Evolutionary conservation across 2,113 vertebrate species (phyloP).

Genomic region (Tragelaphus strepsiceros): DNA sequence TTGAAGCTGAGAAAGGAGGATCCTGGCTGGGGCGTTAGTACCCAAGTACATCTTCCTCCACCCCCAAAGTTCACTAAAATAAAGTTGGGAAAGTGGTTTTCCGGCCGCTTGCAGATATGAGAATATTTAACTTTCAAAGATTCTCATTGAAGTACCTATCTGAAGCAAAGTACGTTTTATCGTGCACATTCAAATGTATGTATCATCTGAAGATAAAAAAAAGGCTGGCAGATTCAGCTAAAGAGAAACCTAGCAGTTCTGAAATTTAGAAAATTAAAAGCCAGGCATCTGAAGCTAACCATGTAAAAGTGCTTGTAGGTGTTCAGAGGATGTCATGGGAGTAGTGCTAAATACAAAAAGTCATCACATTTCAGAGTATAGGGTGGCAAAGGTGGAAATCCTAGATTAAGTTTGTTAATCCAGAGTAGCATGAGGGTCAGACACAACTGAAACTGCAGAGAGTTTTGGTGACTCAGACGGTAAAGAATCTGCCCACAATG

Average conservation of each 20-base stretch:
- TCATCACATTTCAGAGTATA: background rate
- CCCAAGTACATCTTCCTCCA: background rate
- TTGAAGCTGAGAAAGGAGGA: constrained; percentile 51
- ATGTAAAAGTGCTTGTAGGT: background rate
- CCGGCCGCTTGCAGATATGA: background rate
- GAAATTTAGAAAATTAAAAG: constrained; percentile 35
- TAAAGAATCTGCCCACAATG: background rate
- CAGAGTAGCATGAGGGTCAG: background rate
- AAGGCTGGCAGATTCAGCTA: constrained; percentile 1
- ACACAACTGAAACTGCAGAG: background rate
- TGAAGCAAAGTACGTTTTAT: constrained; percentile 43
- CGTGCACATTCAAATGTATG: background rate
- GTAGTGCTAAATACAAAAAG: background rate
- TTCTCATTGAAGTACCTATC: constrained; percentile 37
- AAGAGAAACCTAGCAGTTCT: constrained; percentile 22
- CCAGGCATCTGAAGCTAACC: background rate
- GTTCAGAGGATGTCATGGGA: background rate
- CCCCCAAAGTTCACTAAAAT: constrained; percentile 46
- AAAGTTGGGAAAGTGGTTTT: constrained; percentile 39
- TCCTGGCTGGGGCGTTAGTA: constrained; percentile 27
- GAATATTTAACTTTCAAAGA: constrained; percentile 47
- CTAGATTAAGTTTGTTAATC: background rate
- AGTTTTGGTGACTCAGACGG: background rate
- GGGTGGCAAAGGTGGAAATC: background rate
- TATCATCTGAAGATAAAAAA: constrained; percentile 32